Evolutionary conservation across 1,140 invertebrate genomes (phyloP).

Genomic region (Rhopalosiphum padi): DNA sequence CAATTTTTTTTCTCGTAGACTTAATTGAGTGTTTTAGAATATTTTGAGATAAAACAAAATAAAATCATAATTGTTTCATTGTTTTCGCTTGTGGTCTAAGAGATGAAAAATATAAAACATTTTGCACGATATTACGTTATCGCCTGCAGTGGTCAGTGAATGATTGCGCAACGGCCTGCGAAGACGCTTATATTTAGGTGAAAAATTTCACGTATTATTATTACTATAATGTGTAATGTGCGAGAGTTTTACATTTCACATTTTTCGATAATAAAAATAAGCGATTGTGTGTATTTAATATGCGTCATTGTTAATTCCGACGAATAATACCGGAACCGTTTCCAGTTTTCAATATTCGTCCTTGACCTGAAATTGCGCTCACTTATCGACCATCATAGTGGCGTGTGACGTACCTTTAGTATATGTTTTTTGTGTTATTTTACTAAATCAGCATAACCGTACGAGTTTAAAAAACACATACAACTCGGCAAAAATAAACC

Average conservation of each 20-base stretch:
- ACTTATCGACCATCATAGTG: background rate
- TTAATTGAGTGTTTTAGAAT: background rate
- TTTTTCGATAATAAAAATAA: background rate
- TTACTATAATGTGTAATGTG: background rate
- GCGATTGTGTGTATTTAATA: background rate
- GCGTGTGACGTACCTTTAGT: background rate
- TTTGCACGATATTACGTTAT: background rate
- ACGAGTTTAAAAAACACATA: background rate
- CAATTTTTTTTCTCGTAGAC: background rate
- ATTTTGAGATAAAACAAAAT: background rate
- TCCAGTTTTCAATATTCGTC: background rate
- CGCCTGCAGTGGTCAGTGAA: background rate
- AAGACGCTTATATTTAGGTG: background rate
- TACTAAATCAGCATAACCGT: background rate
- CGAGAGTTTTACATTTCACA: background rate
- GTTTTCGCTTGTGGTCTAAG: background rate
- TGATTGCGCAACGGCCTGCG: background rate
- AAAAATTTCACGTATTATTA: background rate
- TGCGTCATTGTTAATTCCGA: constrained; percentile 40
- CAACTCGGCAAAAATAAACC: background rate
- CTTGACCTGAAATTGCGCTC: constrained; percentile 31
- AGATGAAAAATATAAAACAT: background rate
- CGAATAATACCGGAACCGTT: constrained; percentile 24
- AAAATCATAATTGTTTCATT: background rate
- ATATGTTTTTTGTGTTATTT: background rate